A percentile compares a stretch with the other conserved stretches of the same genome.
Conservation (phyloP, 2,797 vertebrate genomes). For the Bryconaethiops microstoma region DNA sequence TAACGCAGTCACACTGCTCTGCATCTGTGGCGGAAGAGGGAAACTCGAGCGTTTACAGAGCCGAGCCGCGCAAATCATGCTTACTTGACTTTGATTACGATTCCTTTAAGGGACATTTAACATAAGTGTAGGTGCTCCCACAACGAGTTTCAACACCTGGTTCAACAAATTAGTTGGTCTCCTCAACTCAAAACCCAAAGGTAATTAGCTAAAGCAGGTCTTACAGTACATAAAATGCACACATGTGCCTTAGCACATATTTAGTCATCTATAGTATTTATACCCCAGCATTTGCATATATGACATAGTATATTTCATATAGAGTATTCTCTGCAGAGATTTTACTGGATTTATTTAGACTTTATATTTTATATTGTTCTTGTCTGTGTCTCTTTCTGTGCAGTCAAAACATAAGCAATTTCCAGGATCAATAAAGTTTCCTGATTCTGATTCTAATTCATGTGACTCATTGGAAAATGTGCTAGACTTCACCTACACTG, state of each 20-base stretch:
- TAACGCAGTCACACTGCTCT: constrained; percentile 67
- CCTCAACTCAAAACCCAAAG: constrained; percentile 8
- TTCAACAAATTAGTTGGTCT: constrained; percentile 29
- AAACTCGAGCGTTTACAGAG: constrained; percentile 49
- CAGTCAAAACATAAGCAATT: too few species aligned
- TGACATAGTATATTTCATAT: too few species aligned
- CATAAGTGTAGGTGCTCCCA: constrained; percentile 37
- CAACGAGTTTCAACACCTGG: constrained; percentile 26
- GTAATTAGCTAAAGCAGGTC: constrained; percentile 33
- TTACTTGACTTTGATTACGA: constrained; percentile 47
- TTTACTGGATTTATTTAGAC: too few species aligned
- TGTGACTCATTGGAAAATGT: too few species aligned
- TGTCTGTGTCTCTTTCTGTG: too few species aligned
- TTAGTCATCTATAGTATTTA: background rate
- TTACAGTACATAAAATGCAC: constrained; percentile 8
- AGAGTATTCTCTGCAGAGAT: too few species aligned
- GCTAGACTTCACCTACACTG: too few species aligned
- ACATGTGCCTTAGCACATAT: background rate
- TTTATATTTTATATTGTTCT: too few species aligned
- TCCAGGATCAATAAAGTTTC: too few species aligned
- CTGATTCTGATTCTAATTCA: too few species aligned
- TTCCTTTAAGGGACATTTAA: constrained; percentile 41
- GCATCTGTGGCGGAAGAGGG: constrained; percentile 29
- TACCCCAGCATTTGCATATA: too few species aligned
- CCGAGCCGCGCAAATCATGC: constrained; percentile 36